A percentile compares a stretch with the other conserved stretches of the same genome.
phyloP scores from a whole-genome alignment of 2,797 vertebrate species.

The Gymnodraco acuticeps region DNA sequence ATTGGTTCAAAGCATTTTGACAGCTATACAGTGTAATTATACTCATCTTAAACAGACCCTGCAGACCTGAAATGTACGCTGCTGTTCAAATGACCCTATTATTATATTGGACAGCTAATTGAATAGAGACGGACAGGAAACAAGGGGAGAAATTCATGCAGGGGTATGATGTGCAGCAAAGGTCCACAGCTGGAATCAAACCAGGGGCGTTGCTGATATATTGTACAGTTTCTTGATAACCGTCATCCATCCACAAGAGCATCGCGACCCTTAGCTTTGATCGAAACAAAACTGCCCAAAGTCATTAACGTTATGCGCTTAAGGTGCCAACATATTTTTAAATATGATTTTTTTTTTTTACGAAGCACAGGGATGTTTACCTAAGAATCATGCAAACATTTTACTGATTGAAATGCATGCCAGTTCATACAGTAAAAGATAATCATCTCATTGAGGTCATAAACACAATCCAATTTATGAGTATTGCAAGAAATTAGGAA shows the following conservation, averaged over 20 bases:
- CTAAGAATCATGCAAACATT: no score
- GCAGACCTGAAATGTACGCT: slow-evolving; percentile 16
- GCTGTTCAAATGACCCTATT: slow-evolving; percentile 25
- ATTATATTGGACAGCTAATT: slow-evolving; percentile 22
- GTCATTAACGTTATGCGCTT: not conserved
- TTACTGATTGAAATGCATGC: no score
- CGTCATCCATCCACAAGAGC: slow-evolving; percentile 8
- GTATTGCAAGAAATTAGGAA: no score
- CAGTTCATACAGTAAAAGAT: no score
- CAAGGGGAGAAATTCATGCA: slow-evolving; percentile 4
- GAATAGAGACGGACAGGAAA: slow-evolving; percentile 22
- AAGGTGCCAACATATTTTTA: not conserved
- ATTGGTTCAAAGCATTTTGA: slow-evolving; percentile 53
- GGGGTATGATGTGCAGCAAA: not conserved
- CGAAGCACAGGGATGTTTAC: no score
- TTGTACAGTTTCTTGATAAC: not conserved
- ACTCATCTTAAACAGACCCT: slow-evolving; percentile 45
- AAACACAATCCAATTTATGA: no score
- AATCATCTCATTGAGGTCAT: no score
- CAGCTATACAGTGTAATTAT: slow-evolving; percentile 42
- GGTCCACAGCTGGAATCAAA: slow-evolving; percentile 19
- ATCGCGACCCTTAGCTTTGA: not conserved
- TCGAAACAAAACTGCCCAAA: slow-evolving; percentile 13
- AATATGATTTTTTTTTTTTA: no score
- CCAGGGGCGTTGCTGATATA: not conserved